These are phyloP conservation scores for Athrips mouffetella DNA, from an alignment of 2,888 invertebrate genomes.

Conservation along the genomic window DNA sequence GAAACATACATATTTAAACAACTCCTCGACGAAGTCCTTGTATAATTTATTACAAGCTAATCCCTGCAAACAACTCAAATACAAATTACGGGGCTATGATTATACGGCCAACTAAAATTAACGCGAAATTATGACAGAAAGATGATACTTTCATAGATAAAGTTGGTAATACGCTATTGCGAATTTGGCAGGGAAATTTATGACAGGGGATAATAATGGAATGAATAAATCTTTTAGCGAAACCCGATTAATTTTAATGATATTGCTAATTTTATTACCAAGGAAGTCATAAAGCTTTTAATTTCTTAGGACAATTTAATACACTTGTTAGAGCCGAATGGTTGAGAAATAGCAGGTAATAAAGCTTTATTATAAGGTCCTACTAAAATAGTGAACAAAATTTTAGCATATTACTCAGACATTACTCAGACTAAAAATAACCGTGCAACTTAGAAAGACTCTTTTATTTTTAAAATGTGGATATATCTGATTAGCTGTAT, in stretches of 20 bases:
- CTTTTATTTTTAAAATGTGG: too few species aligned
- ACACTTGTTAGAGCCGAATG: not conserved
- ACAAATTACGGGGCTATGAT: constrained; percentile 3
- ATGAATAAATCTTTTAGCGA: constrained; percentile 9
- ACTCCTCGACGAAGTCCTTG: not conserved
- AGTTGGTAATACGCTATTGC: constrained; percentile 10
- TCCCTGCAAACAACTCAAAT: constrained; percentile 4
- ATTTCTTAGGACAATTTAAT: not conserved
- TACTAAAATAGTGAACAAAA: too few species aligned
- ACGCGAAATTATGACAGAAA: constrained; percentile 4
- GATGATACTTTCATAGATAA: constrained; percentile 10
- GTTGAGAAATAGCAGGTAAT: not conserved
- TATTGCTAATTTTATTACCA: constrained; percentile 4
- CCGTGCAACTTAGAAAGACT: too few species aligned
- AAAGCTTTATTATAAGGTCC: too few species aligned
- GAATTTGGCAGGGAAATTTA: constrained; percentile 8
- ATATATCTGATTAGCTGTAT: too few species aligned
- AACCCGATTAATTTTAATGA: constrained; percentile 11
- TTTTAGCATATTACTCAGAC: too few species aligned
- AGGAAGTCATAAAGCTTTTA: not conserved
- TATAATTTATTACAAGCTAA: constrained; percentile 5
- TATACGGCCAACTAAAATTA: not conserved
- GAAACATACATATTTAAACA: not conserved
- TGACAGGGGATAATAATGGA: constrained; percentile 11
- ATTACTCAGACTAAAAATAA: too few species aligned